These are phyloP conservation scores for Anthopleura sola DNA, from an alignment of 64 coral and sea anemone genomes.

Conservation along the genomic window DNA sequence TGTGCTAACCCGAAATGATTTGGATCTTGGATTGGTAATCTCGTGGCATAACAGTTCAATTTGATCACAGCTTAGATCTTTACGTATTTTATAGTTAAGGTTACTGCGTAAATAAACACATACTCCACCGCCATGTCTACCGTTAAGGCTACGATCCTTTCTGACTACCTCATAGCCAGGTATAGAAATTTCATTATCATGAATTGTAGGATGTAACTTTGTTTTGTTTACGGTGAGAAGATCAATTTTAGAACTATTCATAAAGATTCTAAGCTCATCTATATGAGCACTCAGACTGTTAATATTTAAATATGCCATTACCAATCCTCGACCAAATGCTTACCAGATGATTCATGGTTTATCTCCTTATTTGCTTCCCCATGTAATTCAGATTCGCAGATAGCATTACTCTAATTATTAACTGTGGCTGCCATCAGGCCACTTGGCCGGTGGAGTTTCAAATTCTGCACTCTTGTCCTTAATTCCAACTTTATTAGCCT, in stretches of 20 bases:
- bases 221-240: slow-evolving; percentile 61
- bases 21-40: neutral
- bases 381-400: no score
- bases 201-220: slow-evolving; percentile 49
- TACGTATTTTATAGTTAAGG: neutral
- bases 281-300: no score
- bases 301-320: no score
- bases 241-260: slow-evolving; percentile 46
- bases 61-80: neutral
- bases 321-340: no score
- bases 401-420: no score
- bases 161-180: slow-evolving; percentile 58
- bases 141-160: slow-evolving; percentile 25
- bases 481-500: no score
- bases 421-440: no score
- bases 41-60: neutral
- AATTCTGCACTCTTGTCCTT: no score
- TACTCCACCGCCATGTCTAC: slow-evolving; percentile 22
- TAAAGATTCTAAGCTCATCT: no score
- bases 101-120: slow-evolving; percentile 5
- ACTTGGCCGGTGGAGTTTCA: no score
- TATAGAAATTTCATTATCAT: slow-evolving; percentile 43
- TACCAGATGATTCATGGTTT: no score
- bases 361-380: no score
- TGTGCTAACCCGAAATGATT: slow-evolving; percentile 15